phyloP scores from a whole-genome alignment of 1,140 invertebrate genomes.

The Cecropterus lyciades region DNA sequence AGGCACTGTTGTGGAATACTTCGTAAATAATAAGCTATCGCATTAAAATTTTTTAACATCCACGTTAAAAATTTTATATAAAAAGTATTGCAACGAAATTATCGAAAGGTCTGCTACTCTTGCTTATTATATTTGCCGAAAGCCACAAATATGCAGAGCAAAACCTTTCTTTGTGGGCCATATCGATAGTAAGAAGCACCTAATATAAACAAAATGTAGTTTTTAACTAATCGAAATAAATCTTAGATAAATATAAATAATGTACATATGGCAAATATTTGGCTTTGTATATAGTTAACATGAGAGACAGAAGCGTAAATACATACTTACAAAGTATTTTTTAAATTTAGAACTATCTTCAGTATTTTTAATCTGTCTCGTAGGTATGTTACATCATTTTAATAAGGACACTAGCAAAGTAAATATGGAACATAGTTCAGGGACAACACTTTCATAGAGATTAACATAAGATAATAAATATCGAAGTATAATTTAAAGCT shows the following conservation, averaged over 20 bases:
- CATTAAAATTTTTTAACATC: conserved; percentile 59
- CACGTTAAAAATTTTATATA: conserved; percentile 57
- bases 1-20: conserved; percentile 72
- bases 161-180: conserved; percentile 58
- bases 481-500: conserved; percentile 61
- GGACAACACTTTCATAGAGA: conserved; percentile 1
- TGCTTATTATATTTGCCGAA: conserved; percentile 71
- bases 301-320: conserved; percentile 38
- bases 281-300: conserved; percentile 68
- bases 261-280: conserved; percentile 81
- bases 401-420: conserved; percentile 15
- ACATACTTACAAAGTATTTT: conserved; percentile 16
- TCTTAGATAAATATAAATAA: conserved; percentile 75
- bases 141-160: conserved; percentile 77
- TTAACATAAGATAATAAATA: conserved; percentile 15
- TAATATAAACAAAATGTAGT: conserved; percentile 40
- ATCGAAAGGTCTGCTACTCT: conserved; percentile 69
- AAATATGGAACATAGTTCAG: conserved; percentile 20
- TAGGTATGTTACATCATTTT: conserved; percentile 13
- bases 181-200: conserved; percentile 40
- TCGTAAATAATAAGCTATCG: conserved; percentile 51
- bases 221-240: conserved; percentile 55
- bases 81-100: conserved; percentile 59
- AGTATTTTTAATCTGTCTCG: conserved; percentile 8
- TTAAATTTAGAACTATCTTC: conserved; percentile 10